phyloP scores from a whole-genome alignment of 2,113 vertebrate genomes.

The Amia ocellicauda region DNA sequence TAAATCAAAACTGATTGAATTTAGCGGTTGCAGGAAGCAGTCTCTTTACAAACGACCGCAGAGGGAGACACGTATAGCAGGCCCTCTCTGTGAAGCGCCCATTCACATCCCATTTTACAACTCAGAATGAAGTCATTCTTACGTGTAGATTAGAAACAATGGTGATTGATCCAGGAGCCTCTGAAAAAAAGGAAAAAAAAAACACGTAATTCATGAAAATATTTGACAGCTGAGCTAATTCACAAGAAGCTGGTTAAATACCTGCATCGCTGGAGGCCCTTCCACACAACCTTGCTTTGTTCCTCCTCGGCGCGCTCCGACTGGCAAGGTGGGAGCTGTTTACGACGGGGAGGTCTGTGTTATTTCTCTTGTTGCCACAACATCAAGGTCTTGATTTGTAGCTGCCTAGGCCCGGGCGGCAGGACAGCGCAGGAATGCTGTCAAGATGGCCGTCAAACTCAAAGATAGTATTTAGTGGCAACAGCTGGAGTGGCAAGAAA shows the following conservation, averaged over 20 bases:
- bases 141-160: background rate
- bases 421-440: slow-evolving; percentile 53
- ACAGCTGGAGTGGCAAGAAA: slow-evolving; percentile 52
- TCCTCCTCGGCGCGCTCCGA: slow-evolving; percentile 30
- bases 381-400: slow-evolving; percentile 59
- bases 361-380: slow-evolving; percentile 50
- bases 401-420: slow-evolving; percentile 45
- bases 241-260: slow-evolving; percentile 20
- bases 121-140: slow-evolving; percentile 2
- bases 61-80: no score
- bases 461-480: slow-evolving; percentile 53
- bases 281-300: slow-evolving; percentile 16
- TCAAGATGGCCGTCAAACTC: slow-evolving; percentile 55
- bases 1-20: no score
- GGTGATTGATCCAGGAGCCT: slow-evolving; percentile 16
- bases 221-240: slow-evolving; percentile 33
- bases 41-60: no score
- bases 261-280: slow-evolving; percentile 22
- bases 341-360: slow-evolving; percentile 40
- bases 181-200: slow-evolving; percentile 15
- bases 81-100: no score
- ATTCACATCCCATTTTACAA: background rate
- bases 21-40: no score
- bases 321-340: slow-evolving; percentile 43
- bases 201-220: slow-evolving; percentile 18